phyloP scores from a whole-genome alignment of 2,113 vertebrate genomes.

The Hippotragus niger region DNA sequence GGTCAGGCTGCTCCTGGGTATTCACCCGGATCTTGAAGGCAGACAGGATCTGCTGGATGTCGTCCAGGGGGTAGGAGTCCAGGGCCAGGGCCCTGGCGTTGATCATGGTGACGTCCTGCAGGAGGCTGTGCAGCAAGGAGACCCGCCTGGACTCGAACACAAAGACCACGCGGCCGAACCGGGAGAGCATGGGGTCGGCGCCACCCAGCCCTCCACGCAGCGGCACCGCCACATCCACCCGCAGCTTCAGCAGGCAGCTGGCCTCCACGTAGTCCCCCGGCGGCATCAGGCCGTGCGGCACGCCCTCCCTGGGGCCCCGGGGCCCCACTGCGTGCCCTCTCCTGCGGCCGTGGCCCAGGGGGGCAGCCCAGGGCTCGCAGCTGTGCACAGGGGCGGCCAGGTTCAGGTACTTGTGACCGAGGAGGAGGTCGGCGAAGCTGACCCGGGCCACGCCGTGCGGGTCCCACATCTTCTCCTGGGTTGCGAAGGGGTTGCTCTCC shows the following conservation, averaged over 20 bases:
- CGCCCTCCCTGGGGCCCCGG: not conserved
- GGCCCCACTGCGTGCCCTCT: not conserved
- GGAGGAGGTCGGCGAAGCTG: constrained; percentile 82
- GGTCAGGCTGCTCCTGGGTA: constrained; percentile 58
- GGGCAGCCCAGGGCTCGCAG: constrained; percentile 58
- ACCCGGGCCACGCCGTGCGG: constrained; percentile 83
- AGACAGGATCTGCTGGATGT: constrained; percentile 69
- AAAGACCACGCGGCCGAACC: constrained; percentile 84
- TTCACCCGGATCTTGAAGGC: constrained; percentile 70
- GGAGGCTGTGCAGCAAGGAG: constrained; percentile 72
- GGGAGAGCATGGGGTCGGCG: not conserved
- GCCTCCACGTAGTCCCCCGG: constrained; percentile 82
- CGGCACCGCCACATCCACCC: constrained; percentile 80
- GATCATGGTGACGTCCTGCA: constrained; percentile 79
- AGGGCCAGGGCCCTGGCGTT: constrained; percentile 82
- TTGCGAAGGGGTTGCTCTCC: constrained; percentile 36
- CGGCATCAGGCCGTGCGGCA: constrained; percentile 55
- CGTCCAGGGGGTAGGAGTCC: constrained; percentile 46
- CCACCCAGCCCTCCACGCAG: not conserved
- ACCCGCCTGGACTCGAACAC: constrained; percentile 75
- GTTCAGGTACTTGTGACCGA: constrained; percentile 79
- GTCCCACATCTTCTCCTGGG: constrained; percentile 58
- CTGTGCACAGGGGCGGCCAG: constrained; percentile 77
- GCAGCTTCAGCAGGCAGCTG: constrained; percentile 84
- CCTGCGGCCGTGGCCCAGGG: not conserved